Percentiles rank a stretch among this genome's conserved stretches.
These are phyloP conservation scores for Drosophila burlai DNA, from an alignment of 1,140 invertebrate genomes.

Conservation along the genomic window DNA sequence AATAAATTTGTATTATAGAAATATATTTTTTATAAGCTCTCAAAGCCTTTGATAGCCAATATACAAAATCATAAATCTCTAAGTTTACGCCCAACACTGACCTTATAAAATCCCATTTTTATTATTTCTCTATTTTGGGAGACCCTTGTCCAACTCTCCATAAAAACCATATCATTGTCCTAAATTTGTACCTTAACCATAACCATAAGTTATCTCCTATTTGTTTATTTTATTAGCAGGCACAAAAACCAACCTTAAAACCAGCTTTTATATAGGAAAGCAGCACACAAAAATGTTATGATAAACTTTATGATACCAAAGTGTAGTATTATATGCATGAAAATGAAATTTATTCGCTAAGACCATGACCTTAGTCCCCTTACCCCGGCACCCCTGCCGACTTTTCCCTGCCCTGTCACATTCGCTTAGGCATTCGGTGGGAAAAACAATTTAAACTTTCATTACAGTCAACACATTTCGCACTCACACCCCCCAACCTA, in stretches of 20 bases:
- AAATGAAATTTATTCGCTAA: conserved; percentile 59
- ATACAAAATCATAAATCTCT: neutral
- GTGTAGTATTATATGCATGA: conserved; percentile 27
- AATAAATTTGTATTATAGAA: no score
- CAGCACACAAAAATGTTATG: conserved; percentile 27
- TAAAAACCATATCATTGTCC: conserved; percentile 9
- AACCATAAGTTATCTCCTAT: conserved; percentile 31
- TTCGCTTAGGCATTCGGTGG: conserved; percentile 44
- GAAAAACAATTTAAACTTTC: conserved; percentile 78
- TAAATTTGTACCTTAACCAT: conserved; percentile 18
- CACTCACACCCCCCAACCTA: neutral
- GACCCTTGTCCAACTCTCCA: no score
- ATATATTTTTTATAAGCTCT: neutral
- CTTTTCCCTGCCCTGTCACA: conserved; percentile 24
- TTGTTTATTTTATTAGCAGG: conserved; percentile 15
- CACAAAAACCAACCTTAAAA: neutral
- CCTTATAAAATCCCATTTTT: neutral
- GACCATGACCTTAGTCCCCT: conserved; percentile 19
- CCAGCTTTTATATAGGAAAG: conserved; percentile 3
- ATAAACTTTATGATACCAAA: conserved; percentile 54
- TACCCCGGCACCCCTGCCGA: conserved; percentile 5
- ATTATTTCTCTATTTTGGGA: conserved; percentile 2
- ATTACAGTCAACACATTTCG: conserved; percentile 61
- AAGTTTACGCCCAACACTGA: neutral
- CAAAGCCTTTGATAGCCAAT: neutral